Evolutionary conservation across 2,888 invertebrate genomes (phyloP).

Genomic region (Phyto melanocephala): DNA sequence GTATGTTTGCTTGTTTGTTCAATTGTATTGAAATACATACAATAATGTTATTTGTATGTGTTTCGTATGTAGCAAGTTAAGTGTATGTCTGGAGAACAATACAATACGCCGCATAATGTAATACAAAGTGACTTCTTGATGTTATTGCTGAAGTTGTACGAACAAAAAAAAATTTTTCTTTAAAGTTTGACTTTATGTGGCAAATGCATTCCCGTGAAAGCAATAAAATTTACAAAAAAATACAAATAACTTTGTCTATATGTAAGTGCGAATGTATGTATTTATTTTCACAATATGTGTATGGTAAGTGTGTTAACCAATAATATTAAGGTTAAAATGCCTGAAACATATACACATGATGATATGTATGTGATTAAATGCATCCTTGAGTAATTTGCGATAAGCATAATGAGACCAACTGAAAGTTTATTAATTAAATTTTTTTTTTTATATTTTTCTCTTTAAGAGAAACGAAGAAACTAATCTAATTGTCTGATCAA

Average conservation of each 20-base stretch:
- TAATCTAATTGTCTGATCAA: no score
- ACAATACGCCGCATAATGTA: slow-evolving; percentile 38
- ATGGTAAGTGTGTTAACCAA: background rate
- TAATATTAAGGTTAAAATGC: slow-evolving; percentile 38
- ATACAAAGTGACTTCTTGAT: slow-evolving; percentile 59
- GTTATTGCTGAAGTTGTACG: slow-evolving; percentile 35
- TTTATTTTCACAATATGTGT: no score
- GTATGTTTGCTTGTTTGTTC: background rate
- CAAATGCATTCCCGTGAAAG: slow-evolving; percentile 72
- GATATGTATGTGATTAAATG: background rate
- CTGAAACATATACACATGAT: background rate
- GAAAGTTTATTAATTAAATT: background rate
- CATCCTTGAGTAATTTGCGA: background rate
- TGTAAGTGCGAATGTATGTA: no score
- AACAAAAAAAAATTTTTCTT: slow-evolving; percentile 35
- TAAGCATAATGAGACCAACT: slow-evolving; percentile 10
- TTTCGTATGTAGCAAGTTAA: background rate
- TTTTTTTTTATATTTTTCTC: background rate
- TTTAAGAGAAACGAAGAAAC: no score
- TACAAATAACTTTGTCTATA: slow-evolving; percentile 14
- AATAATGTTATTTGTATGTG: background rate
- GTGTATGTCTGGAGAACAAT: background rate
- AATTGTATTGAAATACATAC: background rate
- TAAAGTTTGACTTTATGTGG: slow-evolving; percentile 61
- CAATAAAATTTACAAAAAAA: slow-evolving; percentile 74